phyloP scores from a whole-genome alignment of 1,140 invertebrate genomes.

The Dysdera silvatica region DNA sequence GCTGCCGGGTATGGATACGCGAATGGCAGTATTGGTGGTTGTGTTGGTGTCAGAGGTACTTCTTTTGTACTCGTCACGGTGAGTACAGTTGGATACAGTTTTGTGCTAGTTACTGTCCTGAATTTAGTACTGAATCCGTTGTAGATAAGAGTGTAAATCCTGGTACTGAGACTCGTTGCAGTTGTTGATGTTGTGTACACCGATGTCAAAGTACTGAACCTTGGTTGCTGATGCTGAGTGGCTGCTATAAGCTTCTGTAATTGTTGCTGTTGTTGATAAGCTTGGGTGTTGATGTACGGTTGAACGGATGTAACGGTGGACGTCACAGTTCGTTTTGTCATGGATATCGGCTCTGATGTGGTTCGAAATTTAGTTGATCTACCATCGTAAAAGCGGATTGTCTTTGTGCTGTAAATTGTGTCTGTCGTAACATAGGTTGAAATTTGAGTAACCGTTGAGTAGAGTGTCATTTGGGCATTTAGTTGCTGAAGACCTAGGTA shows the following conservation, averaged over 20 bases:
- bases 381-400: slow-evolving; percentile 39
- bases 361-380: slow-evolving; percentile 35
- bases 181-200: slow-evolving; percentile 35
- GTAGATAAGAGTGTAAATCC: slow-evolving; percentile 37
- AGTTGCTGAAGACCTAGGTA: slow-evolving; percentile 30
- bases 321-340: slow-evolving; percentile 33
- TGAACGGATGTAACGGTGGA: slow-evolving; percentile 34
- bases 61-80: slow-evolving; percentile 25
- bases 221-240: slow-evolving; percentile 12
- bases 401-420: slow-evolving; percentile 38
- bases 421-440: slow-evolving; percentile 36
- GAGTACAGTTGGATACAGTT: slow-evolving; percentile 34
- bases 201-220: slow-evolving; percentile 26
- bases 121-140: slow-evolving; percentile 38
- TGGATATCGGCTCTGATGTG: slow-evolving; percentile 33
- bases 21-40: slow-evolving; percentile 15
- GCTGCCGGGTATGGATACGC: slow-evolving; percentile 4
- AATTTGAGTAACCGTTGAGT: slow-evolving; percentile 33
- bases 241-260: slow-evolving; percentile 29
- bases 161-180: slow-evolving; percentile 30
- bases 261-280: slow-evolving; percentile 28
- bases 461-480: slow-evolving; percentile 29
- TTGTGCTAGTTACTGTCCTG: slow-evolving; percentile 36
- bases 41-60: slow-evolving; percentile 16
- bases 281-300: slow-evolving; percentile 32